Percentiles rank a stretch among this genome's conserved stretches.
These are phyloP conservation scores for Danaus chrysippus DNA, from an alignment of 2,888 invertebrate genomes.

Conservation along the genomic window DNA sequence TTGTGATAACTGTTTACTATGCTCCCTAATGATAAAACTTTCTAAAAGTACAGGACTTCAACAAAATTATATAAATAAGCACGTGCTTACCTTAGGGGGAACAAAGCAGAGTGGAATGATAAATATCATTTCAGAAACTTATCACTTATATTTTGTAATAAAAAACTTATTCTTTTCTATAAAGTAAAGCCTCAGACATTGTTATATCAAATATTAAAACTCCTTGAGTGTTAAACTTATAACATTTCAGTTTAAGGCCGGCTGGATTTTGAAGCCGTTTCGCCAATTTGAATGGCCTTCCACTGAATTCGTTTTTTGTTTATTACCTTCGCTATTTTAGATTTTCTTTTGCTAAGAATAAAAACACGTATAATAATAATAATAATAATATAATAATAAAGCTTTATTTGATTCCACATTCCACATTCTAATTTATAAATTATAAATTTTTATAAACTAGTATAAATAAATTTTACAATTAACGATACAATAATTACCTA, in stretches of 20 bases:
- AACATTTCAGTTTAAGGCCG: neutral
- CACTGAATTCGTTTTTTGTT: slow-evolving; percentile 2
- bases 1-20: neutral
- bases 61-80: neutral
- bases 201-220: too few species aligned
- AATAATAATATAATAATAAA: too few species aligned
- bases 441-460: too few species aligned
- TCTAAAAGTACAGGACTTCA: neutral
- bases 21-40: neutral
- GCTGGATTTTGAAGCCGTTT: slow-evolving; percentile 3
- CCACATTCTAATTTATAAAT: too few species aligned
- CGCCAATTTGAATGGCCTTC: slow-evolving; percentile 3
- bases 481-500: too few species aligned
- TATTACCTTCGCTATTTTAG: slow-evolving; percentile 6
- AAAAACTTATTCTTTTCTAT: too few species aligned
- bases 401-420: too few species aligned
- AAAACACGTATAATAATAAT: too few species aligned
- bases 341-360: neutral
- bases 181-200: too few species aligned
- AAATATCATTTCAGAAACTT: neutral
- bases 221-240: neutral
- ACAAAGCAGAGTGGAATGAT: neutral
- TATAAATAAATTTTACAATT: too few species aligned
- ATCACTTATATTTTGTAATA: too few species aligned
- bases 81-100: neutral